Evolutionary conservation across 2,797 vertebrate species (phyloP).

Genomic region (Merluccius polli): DNA sequence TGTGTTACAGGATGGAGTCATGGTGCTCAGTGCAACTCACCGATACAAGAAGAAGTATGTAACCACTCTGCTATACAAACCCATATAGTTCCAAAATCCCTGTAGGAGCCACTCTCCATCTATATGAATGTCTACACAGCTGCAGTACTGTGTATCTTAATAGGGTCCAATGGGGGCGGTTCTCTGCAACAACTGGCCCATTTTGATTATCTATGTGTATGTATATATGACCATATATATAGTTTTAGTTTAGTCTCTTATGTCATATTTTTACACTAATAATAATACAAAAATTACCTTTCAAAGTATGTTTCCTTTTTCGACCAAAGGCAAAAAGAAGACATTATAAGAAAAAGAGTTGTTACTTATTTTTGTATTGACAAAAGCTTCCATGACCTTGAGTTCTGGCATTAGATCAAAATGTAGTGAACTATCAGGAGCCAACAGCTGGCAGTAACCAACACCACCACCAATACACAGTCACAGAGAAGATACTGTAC

Average conservation of each 20-base stretch:
- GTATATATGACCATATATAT: conserved; percentile 1
- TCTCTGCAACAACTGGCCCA: not conserved
- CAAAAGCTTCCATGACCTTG: not conserved
- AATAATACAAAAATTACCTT: not conserved
- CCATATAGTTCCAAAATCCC: conserved; percentile 74
- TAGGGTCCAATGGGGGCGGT: not conserved
- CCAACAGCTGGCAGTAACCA: not conserved
- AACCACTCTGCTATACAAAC: conserved; percentile 96
- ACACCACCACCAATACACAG: not conserved
- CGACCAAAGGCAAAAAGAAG: not conserved
- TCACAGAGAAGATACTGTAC: not conserved
- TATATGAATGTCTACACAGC: conserved; percentile 2
- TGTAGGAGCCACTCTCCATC: not conserved
- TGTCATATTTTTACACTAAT: not conserved
- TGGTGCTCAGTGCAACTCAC: conserved; percentile 97
- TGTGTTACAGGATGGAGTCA: conserved; percentile 87
- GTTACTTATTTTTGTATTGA: conserved; percentile 11
- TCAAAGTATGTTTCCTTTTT: not conserved
- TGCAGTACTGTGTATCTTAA: not conserved
- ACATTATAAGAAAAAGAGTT: not conserved
- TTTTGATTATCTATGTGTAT: not conserved
- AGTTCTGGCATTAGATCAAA: not conserved
- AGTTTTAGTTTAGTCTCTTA: not conserved
- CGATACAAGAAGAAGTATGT: conserved; percentile 98
- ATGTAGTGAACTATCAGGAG: not conserved